Percentiles rank a stretch among this genome's conserved stretches.
Evolutionary conservation across 2,888 invertebrate species (phyloP).

Genomic region (Macropis europaea): DNA sequence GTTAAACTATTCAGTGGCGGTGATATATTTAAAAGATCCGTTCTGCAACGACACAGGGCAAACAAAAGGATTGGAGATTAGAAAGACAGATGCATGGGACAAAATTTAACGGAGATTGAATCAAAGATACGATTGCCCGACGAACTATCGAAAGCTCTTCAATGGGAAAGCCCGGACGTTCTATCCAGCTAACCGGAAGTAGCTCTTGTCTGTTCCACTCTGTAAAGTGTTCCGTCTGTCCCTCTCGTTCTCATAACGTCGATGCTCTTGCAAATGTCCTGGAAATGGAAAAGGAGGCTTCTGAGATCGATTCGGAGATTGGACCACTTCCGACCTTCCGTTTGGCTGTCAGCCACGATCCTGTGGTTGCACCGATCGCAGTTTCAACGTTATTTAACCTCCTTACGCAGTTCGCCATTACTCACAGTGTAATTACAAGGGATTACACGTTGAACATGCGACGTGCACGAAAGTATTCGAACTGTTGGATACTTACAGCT

Average conservation of each 20-base stretch:
- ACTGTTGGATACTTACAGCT: too few relatives aligned
- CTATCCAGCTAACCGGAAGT: slow-evolving; percentile 55
- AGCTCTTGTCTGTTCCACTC: slow-evolving; percentile 46
- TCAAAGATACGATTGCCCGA: slow-evolving; percentile 38
- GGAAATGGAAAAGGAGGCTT: slow-evolving; percentile 63
- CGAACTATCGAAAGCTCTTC: slow-evolving; percentile 43
- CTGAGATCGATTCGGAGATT: slow-evolving; percentile 66
- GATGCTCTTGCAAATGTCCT: slow-evolving; percentile 62
- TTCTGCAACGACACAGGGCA: too few relatives aligned
- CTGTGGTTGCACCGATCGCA: slow-evolving; percentile 50
- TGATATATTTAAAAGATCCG: too few relatives aligned
- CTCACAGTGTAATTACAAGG: slow-evolving; percentile 27
- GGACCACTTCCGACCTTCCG: slow-evolving; percentile 60
- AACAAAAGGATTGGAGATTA: slow-evolving; percentile 2
- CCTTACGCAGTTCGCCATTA: slow-evolving; percentile 37
- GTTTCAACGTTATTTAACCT: slow-evolving; percentile 47
- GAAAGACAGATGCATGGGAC: slow-evolving; percentile 20
- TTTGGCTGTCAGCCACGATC: slow-evolving; percentile 66
- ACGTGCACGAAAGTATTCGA: too few relatives aligned
- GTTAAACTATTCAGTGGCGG: too few relatives aligned
- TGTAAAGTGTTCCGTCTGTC: slow-evolving; percentile 45
- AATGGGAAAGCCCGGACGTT: slow-evolving; percentile 43
- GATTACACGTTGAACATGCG: slow-evolving; percentile 10
- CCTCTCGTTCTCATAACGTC: slow-evolving; percentile 31
- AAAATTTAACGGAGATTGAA: slow-evolving; percentile 54